Evolutionary conservation across 2,888 invertebrate genomes (phyloP).

Genomic region (Cacoxenus indagator): DNA sequence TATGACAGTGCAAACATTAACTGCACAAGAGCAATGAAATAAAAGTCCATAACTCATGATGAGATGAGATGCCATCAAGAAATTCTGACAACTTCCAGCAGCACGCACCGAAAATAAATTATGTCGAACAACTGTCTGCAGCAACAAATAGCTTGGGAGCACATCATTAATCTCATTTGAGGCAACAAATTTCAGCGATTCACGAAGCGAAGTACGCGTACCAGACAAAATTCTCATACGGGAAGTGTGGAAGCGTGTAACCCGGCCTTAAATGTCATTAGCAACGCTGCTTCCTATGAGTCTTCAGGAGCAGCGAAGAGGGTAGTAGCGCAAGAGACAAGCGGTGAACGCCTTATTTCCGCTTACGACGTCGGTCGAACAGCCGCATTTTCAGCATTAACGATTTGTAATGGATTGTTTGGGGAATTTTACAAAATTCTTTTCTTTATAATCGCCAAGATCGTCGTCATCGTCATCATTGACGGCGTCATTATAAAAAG

Average conservation of each 20-base stretch:
- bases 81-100: background rate
- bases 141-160: constrained; percentile 14
- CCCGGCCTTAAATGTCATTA: constrained; percentile 15
- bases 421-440: constrained; percentile 12
- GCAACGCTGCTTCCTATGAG: constrained; percentile 9
- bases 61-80: background rate
- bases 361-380: background rate
- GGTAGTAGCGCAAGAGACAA: background rate
- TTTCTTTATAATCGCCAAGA: background rate
- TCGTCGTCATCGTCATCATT: background rate
- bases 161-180: constrained; percentile 48
- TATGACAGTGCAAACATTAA: background rate
- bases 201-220: background rate
- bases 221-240: background rate
- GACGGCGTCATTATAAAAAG: background rate
- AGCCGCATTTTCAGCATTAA: constrained; percentile 1
- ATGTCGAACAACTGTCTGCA: constrained; percentile 18
- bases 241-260: constrained; percentile 19
- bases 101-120: constrained; percentile 9
- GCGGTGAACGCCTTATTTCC: constrained; percentile 7
- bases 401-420: constrained; percentile 23
- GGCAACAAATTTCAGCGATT: constrained; percentile 11
- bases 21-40: too few species aligned
- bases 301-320: background rate
- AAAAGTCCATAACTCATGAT: background rate